A percentile compares a stretch with the other conserved stretches of the same genome.
Evolutionary conservation across 2,797 vertebrate genomes (phyloP).

Genomic region (Tapera naevia): DNA sequence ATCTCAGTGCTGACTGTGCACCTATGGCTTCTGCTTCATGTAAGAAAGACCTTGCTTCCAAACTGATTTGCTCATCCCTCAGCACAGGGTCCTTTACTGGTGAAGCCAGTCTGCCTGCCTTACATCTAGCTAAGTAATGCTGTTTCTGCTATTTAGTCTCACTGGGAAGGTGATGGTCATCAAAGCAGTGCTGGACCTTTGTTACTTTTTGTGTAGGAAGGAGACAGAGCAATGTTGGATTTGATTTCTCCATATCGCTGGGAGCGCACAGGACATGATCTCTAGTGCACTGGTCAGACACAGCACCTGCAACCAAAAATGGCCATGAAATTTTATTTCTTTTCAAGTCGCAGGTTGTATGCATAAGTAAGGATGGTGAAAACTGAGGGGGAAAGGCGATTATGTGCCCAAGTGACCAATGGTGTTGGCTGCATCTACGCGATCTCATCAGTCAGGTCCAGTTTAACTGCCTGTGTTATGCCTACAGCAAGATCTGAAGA

Average conservation of each 20-base stretch:
- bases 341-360: not conserved
- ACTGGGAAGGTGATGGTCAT: not conserved
- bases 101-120: not conserved
- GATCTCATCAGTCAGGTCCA: not conserved
- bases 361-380: not conserved
- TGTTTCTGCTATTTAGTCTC: not conserved
- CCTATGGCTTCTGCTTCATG: rapidly evolving
- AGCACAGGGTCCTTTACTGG: not conserved
- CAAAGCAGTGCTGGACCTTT: not conserved
- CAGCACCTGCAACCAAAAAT: not conserved
- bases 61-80: not conserved
- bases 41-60: rapidly evolving
- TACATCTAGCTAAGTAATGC: too few species aligned
- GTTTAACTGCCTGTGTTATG: not conserved
- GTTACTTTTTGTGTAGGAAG: not conserved
- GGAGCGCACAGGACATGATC: rapidly evolving
- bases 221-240: not conserved
- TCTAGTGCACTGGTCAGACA: rapidly evolving
- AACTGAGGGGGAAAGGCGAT: not conserved
- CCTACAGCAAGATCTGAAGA: not conserved
- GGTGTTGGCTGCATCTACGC: not conserved
- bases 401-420: rapidly evolving
- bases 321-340: not conserved
- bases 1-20: not conserved
- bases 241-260: not conserved